A percentile compares a stretch with the other conserved stretches of the same genome.
These are phyloP conservation scores for Notiomystis cincta DNA, from an alignment of 2,113 vertebrate genomes.

Conservation along the genomic window DNA sequence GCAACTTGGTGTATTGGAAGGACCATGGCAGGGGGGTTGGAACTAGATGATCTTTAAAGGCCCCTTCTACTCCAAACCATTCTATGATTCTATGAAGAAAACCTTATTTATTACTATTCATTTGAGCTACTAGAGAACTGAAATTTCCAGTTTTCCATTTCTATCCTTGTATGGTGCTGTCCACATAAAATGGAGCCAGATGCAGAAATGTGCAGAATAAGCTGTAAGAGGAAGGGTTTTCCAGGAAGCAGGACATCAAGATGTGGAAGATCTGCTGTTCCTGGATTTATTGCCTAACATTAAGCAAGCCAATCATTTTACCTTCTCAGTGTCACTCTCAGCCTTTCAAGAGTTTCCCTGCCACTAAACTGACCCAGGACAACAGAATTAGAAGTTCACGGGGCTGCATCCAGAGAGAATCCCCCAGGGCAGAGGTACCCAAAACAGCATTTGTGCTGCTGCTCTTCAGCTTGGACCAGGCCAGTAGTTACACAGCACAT, in stretches of 20 bases:
- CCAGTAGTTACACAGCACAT: neutral
- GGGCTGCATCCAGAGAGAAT: neutral
- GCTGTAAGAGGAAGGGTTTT: neutral
- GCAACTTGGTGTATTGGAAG: neutral
- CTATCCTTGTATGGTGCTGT: neutral
- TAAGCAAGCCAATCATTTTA: neutral
- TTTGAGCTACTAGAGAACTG: neutral
- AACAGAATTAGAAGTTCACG: rapidly evolving
- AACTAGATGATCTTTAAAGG: neutral
- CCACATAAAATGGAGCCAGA: neutral
- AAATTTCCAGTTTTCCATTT: neutral
- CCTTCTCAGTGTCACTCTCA: neutral
- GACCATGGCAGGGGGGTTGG: no score
- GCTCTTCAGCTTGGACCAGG: neutral
- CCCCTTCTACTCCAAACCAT: neutral
- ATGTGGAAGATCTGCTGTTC: neutral
- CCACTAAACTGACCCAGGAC: neutral
- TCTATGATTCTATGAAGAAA: neutral
- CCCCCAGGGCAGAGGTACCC: no score
- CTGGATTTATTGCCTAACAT: neutral
- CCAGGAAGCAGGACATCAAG: neutral
- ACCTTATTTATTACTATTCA: neutral
- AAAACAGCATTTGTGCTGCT: neutral
- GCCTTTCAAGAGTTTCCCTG: neutral
- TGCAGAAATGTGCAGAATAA: neutral